phyloP scores from a whole-genome alignment of 2,888 invertebrate species.

The Isotomurus palustris region DNA sequence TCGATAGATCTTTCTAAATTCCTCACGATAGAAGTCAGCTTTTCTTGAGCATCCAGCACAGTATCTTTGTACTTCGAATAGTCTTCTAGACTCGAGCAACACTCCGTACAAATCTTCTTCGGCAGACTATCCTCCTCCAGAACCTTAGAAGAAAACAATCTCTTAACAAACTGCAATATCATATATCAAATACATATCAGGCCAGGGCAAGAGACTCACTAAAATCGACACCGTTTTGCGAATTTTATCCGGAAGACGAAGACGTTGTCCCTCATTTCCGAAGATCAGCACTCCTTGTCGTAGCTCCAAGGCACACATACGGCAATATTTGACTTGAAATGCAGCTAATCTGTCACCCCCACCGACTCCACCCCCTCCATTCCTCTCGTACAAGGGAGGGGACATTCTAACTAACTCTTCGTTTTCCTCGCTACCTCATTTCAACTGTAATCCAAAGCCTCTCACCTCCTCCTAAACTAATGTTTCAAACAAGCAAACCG shows the following conservation, averaged over 20 bases:
- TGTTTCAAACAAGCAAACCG: too few species aligned
- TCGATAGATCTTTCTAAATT: slow-evolving; percentile 31
- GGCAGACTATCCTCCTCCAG: slow-evolving; percentile 43
- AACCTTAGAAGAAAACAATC: slow-evolving; percentile 34
- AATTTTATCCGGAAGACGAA: slow-evolving; percentile 43
- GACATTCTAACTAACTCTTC: too few species aligned
- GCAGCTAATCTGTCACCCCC: slow-evolving; percentile 9
- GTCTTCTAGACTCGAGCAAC: slow-evolving; percentile 43
- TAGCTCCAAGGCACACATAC: slow-evolving; percentile 43
- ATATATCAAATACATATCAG: not conserved
- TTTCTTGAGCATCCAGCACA: slow-evolving; percentile 43
- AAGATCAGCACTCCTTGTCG: slow-evolving; percentile 41
- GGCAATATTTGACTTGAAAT: slow-evolving; percentile 39
- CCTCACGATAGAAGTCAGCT: slow-evolving; percentile 37
- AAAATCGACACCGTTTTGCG: slow-evolving; percentile 42
- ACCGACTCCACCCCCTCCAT: not conserved
- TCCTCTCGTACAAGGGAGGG: not conserved
- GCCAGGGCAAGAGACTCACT: slow-evolving; percentile 28
- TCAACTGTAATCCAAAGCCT: too few species aligned
- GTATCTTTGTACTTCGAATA: slow-evolving; percentile 42
- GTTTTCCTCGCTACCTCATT: too few species aligned
- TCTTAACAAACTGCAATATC: not conserved
- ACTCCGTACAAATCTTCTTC: slow-evolving; percentile 43
- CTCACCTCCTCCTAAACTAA: too few species aligned
- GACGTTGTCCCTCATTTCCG: slow-evolving; percentile 43